phyloP scores from a whole-genome alignment of 2,113 vertebrate genomes.

The Emydocephalus ijimae region DNA sequence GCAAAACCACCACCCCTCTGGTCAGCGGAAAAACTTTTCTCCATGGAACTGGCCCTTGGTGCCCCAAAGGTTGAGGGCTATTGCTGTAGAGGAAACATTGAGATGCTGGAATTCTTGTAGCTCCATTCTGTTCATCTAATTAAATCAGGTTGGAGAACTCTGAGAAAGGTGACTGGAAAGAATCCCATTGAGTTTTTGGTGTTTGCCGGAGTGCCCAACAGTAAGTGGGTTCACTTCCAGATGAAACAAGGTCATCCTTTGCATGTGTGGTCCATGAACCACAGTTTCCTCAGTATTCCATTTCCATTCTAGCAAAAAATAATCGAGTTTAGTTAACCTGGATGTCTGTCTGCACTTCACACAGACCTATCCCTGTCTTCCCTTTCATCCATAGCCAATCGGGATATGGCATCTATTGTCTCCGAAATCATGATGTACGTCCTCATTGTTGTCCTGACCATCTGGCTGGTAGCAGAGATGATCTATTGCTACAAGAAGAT shows the following conservation, averaged over 20 bases:
- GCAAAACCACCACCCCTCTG: no score
- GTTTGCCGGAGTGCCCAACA: background rate
- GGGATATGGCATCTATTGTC: conserved; percentile 83
- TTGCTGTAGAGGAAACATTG: background rate
- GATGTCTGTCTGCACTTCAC: background rate
- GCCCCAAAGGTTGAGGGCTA: no score
- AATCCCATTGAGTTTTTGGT: background rate
- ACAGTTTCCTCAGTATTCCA: background rate
- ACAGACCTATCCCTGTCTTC: background rate
- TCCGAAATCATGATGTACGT: conserved; percentile 94
- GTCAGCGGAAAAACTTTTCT: no score
- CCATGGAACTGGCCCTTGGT: no score
- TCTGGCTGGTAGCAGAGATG: conserved; percentile 90
- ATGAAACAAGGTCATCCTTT: background rate
- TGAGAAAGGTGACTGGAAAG: background rate
- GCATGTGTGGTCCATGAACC: background rate
- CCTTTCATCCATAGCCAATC: conserved; percentile 67
- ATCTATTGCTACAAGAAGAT: conserved; percentile 91
- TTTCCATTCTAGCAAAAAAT: background rate
- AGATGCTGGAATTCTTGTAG: background rate
- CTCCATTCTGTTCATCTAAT: background rate
- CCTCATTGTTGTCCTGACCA: conserved; percentile 85
- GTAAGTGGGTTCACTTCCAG: background rate
- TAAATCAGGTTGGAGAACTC: background rate
- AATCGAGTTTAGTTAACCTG: background rate